These are phyloP conservation scores for Cataglyphis cursor DNA, from an alignment of 2,888 invertebrate genomes.

Conservation along the genomic window DNA sequence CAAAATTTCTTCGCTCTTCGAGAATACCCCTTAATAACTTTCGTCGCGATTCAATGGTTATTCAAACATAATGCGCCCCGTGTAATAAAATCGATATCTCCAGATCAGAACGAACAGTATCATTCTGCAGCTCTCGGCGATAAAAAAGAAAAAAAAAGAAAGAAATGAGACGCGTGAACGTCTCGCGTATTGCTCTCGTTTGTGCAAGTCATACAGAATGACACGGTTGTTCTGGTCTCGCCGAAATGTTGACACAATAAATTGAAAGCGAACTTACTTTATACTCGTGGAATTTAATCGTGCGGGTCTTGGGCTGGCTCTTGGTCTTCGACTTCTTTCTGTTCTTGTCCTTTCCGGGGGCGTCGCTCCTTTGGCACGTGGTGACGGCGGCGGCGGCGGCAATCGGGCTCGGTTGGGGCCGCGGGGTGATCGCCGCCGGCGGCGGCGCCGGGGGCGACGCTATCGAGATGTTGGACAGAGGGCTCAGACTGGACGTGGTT, in stretches of 20 bases:
- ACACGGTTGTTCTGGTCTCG: conserved; percentile 47
- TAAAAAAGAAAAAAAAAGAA: neutral
- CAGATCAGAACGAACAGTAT: conserved; percentile 45
- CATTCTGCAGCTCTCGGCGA: conserved; percentile 38
- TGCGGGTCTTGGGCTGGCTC: conserved; percentile 93
- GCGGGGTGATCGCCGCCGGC: conserved; percentile 87
- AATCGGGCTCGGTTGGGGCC: conserved; percentile 86
- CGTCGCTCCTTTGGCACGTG: conserved; percentile 89
- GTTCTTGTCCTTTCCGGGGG: conserved; percentile 91
- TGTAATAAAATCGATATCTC: conserved; percentile 50
- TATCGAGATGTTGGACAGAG: conserved; percentile 89
- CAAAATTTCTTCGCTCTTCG: conserved; percentile 5
- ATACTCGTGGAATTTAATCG: conserved; percentile 99
- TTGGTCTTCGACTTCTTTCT: conserved; percentile 94
- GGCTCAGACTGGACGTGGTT: conserved; percentile 90
- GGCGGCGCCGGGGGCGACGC: conserved; percentile 90
- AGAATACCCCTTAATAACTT: conserved; percentile 43
- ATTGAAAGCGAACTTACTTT: conserved; percentile 87
- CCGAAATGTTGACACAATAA: conserved; percentile 49
- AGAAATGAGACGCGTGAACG: neutral
- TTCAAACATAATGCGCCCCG: conserved; percentile 33
- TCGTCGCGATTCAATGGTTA: conserved; percentile 8
- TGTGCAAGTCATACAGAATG: conserved; percentile 53
- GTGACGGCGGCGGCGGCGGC: conserved; percentile 68
- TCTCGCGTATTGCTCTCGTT: conserved; percentile 28